Conservation (phyloP, 2,797 vertebrate species). For the Hyperoplus immaculatus region DNA sequence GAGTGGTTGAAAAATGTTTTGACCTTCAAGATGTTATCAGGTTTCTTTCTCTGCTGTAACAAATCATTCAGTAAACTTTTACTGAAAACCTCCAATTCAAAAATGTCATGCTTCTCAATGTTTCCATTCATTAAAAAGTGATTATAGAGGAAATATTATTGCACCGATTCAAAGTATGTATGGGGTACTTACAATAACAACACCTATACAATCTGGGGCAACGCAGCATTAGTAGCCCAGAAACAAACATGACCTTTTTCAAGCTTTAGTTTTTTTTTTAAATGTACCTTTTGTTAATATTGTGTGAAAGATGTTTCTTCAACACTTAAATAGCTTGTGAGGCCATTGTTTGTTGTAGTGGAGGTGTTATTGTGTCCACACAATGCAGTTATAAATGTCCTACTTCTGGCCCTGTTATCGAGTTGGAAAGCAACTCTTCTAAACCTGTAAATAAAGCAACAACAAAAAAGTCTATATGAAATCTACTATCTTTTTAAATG, state of each 20-base stretch:
- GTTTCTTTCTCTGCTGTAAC: constrained; percentile 16
- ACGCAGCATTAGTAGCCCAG: neutral
- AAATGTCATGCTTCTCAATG: constrained; percentile 14
- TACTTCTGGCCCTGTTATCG: neutral
- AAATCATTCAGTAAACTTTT: constrained; percentile 19
- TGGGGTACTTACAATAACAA: constrained; percentile 58
- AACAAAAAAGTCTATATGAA: neutral
- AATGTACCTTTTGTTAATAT: constrained; percentile 5
- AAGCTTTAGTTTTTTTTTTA: neutral
- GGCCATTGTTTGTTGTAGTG: constrained; percentile 17
- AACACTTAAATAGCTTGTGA: neutral
- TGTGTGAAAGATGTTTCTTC: neutral
- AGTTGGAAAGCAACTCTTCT: constrained; percentile 18
- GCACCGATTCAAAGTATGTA: constrained; percentile 32
- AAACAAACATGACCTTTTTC: constrained; percentile 10
- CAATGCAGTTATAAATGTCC: neutral
- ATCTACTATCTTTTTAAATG: constrained; percentile 9
- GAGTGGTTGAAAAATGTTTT: constrained; percentile 3
- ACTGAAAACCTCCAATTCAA: constrained; percentile 11
- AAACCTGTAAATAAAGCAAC: constrained; percentile 25
- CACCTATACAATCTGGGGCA: constrained; percentile 25
- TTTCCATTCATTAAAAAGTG: constrained; percentile 33
- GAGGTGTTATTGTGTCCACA: constrained; percentile 55
- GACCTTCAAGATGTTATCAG: constrained; percentile 29
- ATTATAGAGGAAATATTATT: constrained; percentile 45